Base-by-base conservation (phyloP, 2,113 vertebrate genomes). In the Scomber japonicus region DNA sequence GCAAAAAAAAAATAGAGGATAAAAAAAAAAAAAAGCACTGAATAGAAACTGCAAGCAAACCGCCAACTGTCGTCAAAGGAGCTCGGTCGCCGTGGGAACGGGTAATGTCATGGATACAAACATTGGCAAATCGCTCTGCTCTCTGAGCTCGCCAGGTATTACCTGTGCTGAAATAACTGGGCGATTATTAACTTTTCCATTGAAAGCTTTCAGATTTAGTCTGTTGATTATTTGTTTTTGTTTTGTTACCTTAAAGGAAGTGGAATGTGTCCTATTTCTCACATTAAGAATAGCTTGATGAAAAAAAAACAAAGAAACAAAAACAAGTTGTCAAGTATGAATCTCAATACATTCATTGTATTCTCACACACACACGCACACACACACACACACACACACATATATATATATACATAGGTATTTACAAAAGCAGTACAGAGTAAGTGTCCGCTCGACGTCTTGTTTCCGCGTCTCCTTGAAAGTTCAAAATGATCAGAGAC, bases 291-390 rank as follows among this genome's bases (percentile, higher is more conserved):
- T 10, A 40, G 31, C 66, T 57, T 57, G 16, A 69, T 27, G 5
- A 77, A 57, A 30, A 86, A 71, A 50, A 30, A 57, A 75, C 66
- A 63, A 50, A 69, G 65, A 63, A 56, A 68, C 46, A 35, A 45
- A 11, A 53, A 61, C 16, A 63, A 4, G 45, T 50, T 1, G 89
- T 93, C 87, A 92, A 93, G 91, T 94, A 93, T 89, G 73, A 72
- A 87, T 91, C 83, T 85, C 84, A 84, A 77, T 90, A 94, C 90
- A 95, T 94, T 91, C 90, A n/a, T 81, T 71, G 72, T 68, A 90
- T 77, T 80, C 77, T 81, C 78, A 83, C 24, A 82, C 63, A 83
- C 70, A 59, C 6, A 81, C 3, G 0, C 80, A 87, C 71, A 82
- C 77, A 81, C 78, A 83, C 24, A 83, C 63, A 83, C 70, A 62